A percentile compares a stretch with the other conserved stretches of the same genome.
Conservation (phyloP, 1,140 invertebrate species). For the Popillia japonica region DNA sequence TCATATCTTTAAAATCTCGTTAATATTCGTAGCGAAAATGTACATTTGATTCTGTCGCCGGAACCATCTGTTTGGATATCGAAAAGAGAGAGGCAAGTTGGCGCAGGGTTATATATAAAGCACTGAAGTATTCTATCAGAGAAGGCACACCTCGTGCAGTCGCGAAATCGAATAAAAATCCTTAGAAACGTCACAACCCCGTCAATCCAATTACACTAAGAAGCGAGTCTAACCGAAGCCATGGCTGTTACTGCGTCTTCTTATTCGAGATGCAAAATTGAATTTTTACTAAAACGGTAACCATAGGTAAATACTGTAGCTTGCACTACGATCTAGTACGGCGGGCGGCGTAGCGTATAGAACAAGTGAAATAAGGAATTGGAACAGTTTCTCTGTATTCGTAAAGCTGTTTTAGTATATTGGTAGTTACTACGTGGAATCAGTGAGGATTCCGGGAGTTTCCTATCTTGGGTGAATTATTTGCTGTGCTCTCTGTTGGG, state of each 20-base stretch:
- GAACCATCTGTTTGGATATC: not conserved
- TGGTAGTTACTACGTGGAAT: too few species aligned
- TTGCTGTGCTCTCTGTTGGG: too few species aligned
- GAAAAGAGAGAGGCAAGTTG: not conserved
- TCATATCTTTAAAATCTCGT: not conserved
- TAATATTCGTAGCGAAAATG: not conserved
- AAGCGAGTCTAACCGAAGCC: not conserved
- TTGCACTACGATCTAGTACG: too few species aligned
- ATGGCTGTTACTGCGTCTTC: not conserved
- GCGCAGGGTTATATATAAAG: not conserved
- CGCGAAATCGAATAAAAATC: slow-evolving; percentile 21
- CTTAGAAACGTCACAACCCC: not conserved
- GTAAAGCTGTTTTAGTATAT: too few species aligned
- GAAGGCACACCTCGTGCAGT: not conserved
- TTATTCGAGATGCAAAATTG: slow-evolving; percentile 21
- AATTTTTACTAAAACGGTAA: slow-evolving; percentile 29
- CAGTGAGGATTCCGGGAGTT: too few species aligned
- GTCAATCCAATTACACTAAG: slow-evolving; percentile 24
- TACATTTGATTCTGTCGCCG: not conserved
- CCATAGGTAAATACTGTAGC: slow-evolving; percentile 3
- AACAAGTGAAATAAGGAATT: not conserved
- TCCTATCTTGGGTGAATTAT: too few species aligned
- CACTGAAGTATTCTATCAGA: not conserved
- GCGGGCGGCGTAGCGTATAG: not conserved
- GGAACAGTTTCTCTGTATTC: not conserved